Base-by-base conservation (phyloP, 2,113 vertebrate genomes). In the Notarius quadriscutis region DNA sequence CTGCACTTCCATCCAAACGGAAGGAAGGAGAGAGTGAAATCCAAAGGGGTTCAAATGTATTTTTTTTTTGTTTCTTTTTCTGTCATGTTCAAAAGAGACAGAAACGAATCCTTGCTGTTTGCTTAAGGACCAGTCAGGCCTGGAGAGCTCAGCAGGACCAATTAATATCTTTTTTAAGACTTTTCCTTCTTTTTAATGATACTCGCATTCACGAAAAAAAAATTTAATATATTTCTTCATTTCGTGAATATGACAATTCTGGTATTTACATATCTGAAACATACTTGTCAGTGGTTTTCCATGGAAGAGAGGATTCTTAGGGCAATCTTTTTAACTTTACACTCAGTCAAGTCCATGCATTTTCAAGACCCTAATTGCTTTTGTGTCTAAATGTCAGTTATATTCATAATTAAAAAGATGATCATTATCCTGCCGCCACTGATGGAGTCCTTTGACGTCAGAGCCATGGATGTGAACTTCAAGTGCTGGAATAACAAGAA, bases 161-260 rank as follows among this genome's bases (percentile, higher is more conserved):
- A 86, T 90, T 92, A 88, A 91, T 92, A 92, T 92, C 89, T 93
- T 90, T 92, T 91, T 92, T 89, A 90, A 88, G 90, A 79, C 34
- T 57, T 50, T 30, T 51, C 87, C 69, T 90, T 55, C 22, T 69
- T 90, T 90, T 92, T 93, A 92, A 92, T 91, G 90, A 93, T 85
- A 80, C 90, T 93, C 93, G 91, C 88, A 87, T 90, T 84, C 92
- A 72, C 84, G 87, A 92, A 51, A 77, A 78, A 79, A 93, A 90
- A 93, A 89, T 90, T 91, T 91, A 93, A 94, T 91, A 90, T 90
- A 86, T 82, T 89, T 92, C 91, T 91, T 90, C 90, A 85, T 92
- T 94, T 94, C 91, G 92, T 92, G 92, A 93, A 92, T 83, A 90
- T 91, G 89, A 88, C 88, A 89, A 92, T 93, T 91, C 82, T 91